Conservation (phyloP, 2,113 vertebrate genomes). For the Pomatorhinus ruficollis region DNA sequence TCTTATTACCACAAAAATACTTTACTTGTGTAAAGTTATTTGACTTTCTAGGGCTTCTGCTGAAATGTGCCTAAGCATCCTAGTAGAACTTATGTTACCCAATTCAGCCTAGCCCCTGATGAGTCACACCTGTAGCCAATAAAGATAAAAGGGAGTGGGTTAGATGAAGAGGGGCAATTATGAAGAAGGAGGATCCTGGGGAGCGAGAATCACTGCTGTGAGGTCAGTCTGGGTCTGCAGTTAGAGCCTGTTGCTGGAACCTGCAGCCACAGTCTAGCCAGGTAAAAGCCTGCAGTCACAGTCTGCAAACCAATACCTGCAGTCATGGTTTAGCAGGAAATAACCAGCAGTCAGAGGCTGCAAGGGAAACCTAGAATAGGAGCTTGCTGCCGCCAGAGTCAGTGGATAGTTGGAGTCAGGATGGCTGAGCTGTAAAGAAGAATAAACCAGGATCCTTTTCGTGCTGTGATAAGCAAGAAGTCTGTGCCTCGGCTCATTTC, state of each 20-base stretch:
- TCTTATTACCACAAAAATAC: neutral
- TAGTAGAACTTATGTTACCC: neutral
- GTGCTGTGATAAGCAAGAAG: neutral
- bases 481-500: neutral
- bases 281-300: neutral
- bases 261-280: neutral
- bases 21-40: neutral
- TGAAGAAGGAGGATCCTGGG: neutral
- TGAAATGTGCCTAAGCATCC: neutral
- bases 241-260: neutral
- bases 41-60: neutral
- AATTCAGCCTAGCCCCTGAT: neutral
- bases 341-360: neutral
- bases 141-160: neutral
- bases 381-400: neutral
- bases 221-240: neutral
- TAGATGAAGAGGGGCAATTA: neutral
- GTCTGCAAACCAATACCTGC: neutral
- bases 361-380: neutral
- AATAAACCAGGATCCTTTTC: neutral
- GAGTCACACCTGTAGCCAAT: neutral
- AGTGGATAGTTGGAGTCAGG: neutral
- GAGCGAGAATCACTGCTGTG: neutral
- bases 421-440: neutral
- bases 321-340: neutral